Evolutionary conservation across 2,797 vertebrate genomes (phyloP).

Genomic region (Rhyacichthys aspro): DNA sequence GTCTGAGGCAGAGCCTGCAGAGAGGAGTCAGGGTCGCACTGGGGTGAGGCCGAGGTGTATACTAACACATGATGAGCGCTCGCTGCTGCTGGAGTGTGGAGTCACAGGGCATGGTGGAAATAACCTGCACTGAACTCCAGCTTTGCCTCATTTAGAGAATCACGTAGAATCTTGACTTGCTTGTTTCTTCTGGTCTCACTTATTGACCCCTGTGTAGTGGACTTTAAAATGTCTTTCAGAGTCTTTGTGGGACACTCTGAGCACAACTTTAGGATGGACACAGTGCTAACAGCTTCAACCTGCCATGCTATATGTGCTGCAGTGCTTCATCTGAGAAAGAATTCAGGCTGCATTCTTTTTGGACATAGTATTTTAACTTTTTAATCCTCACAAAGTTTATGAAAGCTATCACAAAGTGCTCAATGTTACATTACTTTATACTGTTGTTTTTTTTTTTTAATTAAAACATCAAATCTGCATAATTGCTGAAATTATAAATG

Average conservation of each 20-base stretch:
- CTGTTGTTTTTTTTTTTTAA: too few species aligned
- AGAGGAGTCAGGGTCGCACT: conserved; percentile 44
- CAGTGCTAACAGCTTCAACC: neutral
- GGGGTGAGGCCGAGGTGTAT: conserved; percentile 56
- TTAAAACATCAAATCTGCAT: too few species aligned
- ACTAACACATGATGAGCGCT: conserved; percentile 63
- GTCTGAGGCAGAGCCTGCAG: conserved; percentile 55
- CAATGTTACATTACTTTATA: too few species aligned
- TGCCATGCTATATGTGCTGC: neutral
- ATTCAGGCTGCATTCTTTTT: neutral
- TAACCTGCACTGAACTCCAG: conserved; percentile 43
- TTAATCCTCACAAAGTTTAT: too few species aligned
- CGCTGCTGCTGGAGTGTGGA: conserved; percentile 40
- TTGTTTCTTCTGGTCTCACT: conserved; percentile 8
- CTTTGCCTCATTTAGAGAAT: conserved; percentile 44
- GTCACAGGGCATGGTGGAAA: conserved; percentile 44
- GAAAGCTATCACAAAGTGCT: too few species aligned
- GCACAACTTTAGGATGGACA: neutral
- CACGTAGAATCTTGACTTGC: conserved; percentile 22
- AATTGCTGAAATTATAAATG: too few species aligned
- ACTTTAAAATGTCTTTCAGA: conserved; percentile 16
- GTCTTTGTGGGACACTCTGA: conserved; percentile 1
- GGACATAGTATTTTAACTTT: too few species aligned
- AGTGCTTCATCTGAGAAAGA: neutral
- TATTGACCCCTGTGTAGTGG: conserved; percentile 19